phyloP scores from a whole-genome alignment of 2,113 vertebrate genomes.

The Dromaius novaehollandiae region DNA sequence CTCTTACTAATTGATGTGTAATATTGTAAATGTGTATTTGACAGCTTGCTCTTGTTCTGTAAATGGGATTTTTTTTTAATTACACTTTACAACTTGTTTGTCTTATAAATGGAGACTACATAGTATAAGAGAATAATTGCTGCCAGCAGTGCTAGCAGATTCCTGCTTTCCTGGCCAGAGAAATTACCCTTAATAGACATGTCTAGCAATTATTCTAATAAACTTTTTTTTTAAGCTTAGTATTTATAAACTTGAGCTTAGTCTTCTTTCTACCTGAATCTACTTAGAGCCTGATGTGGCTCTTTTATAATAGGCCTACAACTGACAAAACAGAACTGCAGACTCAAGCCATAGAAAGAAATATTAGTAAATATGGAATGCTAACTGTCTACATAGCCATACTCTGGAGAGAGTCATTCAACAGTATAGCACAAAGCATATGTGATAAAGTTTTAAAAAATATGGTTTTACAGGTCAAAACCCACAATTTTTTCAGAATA shows the following conservation, averaged over 20 bases:
- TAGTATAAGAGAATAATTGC: background rate
- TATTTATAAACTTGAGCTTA: background rate
- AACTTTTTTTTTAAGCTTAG: background rate
- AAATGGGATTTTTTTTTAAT: background rate
- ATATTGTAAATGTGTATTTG: background rate
- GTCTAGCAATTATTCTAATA: background rate
- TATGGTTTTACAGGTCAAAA: background rate
- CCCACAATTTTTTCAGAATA: background rate
- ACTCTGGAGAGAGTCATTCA: background rate
- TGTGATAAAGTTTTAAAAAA: background rate
- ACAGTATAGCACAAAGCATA: background rate
- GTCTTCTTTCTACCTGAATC: background rate
- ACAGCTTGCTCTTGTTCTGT: background rate
- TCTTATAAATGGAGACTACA: rapidly evolving
- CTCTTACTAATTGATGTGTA: background rate
- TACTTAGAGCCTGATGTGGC: background rate
- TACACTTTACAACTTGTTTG: background rate
- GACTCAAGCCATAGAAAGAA: background rate
- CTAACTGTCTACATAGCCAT: background rate
- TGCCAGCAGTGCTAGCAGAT: background rate
- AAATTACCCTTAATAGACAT: background rate
- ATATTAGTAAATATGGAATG: too few species aligned
- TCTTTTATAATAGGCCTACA: background rate
- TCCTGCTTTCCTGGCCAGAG: background rate
- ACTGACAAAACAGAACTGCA: background rate